Evolutionary conservation across 2,113 vertebrate species (phyloP).

Genomic region (Halichoerus grypus): DNA sequence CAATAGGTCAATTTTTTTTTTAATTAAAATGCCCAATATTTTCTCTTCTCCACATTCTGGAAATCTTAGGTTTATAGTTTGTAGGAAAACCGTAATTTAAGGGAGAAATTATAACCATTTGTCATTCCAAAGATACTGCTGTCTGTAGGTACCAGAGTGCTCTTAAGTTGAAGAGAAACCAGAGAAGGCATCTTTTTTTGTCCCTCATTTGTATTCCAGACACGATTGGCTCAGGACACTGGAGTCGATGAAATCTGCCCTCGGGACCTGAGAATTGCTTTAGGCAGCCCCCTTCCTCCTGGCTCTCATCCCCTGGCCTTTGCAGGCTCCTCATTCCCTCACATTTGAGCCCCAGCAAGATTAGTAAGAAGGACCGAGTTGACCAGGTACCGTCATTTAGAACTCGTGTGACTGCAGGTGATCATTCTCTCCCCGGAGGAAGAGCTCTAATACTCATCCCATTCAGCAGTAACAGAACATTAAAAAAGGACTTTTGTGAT

Average conservation of each 20-base stretch:
- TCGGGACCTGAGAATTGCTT: fast-evolving
- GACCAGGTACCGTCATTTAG: not conserved
- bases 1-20: not conserved
- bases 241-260: not conserved
- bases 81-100: not conserved
- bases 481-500: not conserved
- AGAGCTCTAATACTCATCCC: not conserved
- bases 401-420: no score
- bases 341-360: not conserved
- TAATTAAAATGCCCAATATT: not conserved
- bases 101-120: conserved; percentile 3
- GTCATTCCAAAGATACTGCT: not conserved
- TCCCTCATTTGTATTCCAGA: not conserved
- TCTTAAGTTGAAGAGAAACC: not conserved
- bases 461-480: not conserved
- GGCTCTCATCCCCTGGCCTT: not conserved
- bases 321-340: not conserved
- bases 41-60: conserved; percentile 53
- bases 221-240: fast-evolving
- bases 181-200: not conserved
- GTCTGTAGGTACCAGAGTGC: not conserved
- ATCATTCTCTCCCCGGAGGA: not conserved
- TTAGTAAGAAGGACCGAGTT: not conserved
- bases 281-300: no score
- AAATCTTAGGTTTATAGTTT: not conserved